phyloP scores from a whole-genome alignment of 1,140 invertebrate genomes.

The Leptopilina boulardi region DNA sequence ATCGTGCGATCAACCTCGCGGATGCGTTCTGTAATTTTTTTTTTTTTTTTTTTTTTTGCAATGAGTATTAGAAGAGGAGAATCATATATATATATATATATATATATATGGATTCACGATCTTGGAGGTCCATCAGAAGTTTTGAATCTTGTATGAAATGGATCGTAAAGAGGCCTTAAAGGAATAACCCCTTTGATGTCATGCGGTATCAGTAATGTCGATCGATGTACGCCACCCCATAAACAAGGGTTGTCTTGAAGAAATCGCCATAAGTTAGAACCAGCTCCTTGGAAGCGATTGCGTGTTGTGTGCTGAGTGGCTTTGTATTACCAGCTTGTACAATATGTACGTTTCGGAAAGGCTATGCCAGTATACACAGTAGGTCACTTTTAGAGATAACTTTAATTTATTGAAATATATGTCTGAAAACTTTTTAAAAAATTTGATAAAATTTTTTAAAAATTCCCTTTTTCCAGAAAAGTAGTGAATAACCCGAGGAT shows the following conservation, averaged over 20 bases:
- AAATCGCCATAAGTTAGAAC: constrained; percentile 75
- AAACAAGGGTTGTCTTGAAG: constrained; percentile 71
- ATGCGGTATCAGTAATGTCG: constrained; percentile 65
- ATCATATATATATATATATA: too few species aligned
- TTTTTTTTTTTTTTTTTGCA: not conserved
- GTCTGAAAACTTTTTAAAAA: not conserved
- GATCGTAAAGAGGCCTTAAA: constrained; percentile 41
- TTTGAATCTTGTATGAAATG: constrained; percentile 4
- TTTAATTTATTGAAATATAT: constrained; percentile 6
- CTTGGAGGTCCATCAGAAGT: not conserved
- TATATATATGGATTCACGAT: not conserved
- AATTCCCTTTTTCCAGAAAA: too few species aligned
- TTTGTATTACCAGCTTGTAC: constrained; percentile 29
- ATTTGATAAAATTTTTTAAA: too few species aligned
- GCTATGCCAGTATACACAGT: constrained; percentile 36
- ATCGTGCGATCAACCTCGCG: constrained; percentile 62
- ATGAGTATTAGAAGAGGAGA: constrained; percentile 24
- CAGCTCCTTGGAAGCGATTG: constrained; percentile 69
- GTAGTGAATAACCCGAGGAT: too few species aligned
- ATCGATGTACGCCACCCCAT: constrained; percentile 64
- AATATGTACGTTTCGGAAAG: constrained; percentile 21
- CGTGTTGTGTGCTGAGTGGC: constrained; percentile 63
- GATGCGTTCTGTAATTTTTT: constrained; percentile 46
- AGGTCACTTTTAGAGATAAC: constrained; percentile 8
- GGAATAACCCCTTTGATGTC: constrained; percentile 72